Evolutionary conservation across 2,113 vertebrate genomes (phyloP).

Genomic region (Cervus canadensis): DNA sequence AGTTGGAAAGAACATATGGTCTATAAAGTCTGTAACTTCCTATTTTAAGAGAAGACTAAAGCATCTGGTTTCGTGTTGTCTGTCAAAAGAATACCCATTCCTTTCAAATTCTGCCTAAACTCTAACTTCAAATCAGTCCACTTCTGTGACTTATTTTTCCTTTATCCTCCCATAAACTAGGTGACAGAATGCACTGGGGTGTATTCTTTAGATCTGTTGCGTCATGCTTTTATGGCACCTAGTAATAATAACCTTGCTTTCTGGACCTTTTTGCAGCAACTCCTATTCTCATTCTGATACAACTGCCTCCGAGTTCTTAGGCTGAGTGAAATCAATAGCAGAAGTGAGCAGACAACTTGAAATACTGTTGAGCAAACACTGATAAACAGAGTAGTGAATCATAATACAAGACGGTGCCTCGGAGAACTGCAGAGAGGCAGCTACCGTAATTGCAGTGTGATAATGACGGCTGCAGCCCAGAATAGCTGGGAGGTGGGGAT

Average conservation of each 20-base stretch:
- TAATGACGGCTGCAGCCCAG: no score
- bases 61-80: not conserved
- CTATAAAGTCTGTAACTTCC: not conserved
- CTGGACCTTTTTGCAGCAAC: not conserved
- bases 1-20: not conserved
- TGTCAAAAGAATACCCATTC: not conserved
- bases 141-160: not conserved
- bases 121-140: not conserved
- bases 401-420: not conserved
- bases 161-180: not conserved
- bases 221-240: not conserved
- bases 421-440: not conserved
- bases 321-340: conserved; percentile 20
- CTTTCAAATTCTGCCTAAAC: not conserved
- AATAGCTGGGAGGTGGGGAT: not conserved
- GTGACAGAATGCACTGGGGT: not conserved
- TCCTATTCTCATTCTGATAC: not conserved
- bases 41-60: not conserved
- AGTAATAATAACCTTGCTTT: not conserved
- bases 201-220: not conserved
- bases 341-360: not conserved
- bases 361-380: not conserved
- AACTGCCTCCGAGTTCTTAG: not conserved
- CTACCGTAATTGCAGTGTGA: not conserved
- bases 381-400: not conserved